phyloP scores from a whole-genome alignment of 1,140 invertebrate genomes.

The Heliconius himera region DNA sequence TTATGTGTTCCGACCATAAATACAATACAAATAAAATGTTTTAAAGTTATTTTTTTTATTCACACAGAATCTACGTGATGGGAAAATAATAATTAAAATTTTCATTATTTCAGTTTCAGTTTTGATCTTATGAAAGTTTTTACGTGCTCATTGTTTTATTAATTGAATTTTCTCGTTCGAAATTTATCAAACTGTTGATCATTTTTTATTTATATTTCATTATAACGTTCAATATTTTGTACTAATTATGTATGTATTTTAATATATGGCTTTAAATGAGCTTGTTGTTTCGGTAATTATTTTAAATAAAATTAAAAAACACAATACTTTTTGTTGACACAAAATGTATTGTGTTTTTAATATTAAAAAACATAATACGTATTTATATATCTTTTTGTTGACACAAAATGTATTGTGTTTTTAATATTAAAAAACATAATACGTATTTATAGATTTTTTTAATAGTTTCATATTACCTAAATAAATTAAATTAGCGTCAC shows the following conservation, averaged over 20 bases:
- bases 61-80: neutral
- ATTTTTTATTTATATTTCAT: constrained; percentile 19
- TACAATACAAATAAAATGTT: neutral
- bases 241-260: neutral
- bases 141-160: constrained; percentile 23
- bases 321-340: too few relatives aligned
- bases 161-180: constrained; percentile 16
- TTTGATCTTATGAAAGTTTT: constrained; percentile 17
- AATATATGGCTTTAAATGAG: neutral
- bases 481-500: too few relatives aligned
- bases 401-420: too few relatives aligned
- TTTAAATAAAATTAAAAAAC: too few relatives aligned
- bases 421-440: too few relatives aligned
- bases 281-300: too few relatives aligned
- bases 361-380: too few relatives aligned
- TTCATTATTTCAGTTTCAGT: constrained; percentile 18
- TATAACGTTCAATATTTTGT: neutral
- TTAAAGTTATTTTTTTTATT: neutral
- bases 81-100: constrained; percentile 22
- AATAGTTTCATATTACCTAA: too few relatives aligned
- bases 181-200: neutral
- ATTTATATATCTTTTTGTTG: too few relatives aligned
- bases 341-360: too few relatives aligned
- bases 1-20: too few relatives aligned
- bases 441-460: too few relatives aligned